A percentile compares a stretch with the other conserved stretches of the same genome.
Conservation (phyloP, 2,797 vertebrate species). For the Masticophis lateralis region DNA sequence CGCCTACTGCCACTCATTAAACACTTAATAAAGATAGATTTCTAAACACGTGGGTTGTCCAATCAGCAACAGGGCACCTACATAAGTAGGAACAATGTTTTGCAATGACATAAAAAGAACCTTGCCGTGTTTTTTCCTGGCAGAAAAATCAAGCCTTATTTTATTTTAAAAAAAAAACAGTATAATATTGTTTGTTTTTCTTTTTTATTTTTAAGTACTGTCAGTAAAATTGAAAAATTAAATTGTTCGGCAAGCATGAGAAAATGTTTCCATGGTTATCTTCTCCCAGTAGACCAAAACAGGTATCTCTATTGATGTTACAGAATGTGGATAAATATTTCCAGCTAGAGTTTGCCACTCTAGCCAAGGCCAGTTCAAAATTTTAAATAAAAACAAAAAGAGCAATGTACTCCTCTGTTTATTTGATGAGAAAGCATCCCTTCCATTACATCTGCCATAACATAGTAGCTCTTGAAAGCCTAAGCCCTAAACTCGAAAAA, state of each 20-base stretch:
- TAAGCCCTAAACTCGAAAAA: background rate
- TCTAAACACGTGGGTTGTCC: conserved; percentile 21
- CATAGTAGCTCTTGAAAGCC: background rate
- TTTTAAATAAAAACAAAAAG: background rate
- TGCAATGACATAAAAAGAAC: background rate
- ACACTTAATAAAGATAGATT: conserved; percentile 20
- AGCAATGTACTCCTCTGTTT: background rate
- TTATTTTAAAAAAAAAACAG: background rate
- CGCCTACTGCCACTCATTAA: background rate
- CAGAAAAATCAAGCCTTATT: background rate
- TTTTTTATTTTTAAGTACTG: background rate
- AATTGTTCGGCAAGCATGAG: background rate
- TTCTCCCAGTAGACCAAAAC: background rate
- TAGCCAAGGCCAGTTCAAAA: background rate
- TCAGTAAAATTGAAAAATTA: background rate
- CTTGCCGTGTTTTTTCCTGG: background rate
- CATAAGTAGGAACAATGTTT: background rate
- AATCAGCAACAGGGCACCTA: background rate
- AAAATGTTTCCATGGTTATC: conserved; percentile 8
- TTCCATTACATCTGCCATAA: background rate
- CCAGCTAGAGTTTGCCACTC: background rate
- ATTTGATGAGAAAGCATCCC: background rate
- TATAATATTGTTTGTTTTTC: background rate
- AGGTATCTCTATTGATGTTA: background rate
- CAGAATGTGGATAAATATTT: background rate